Conservation (phyloP, 2,113 vertebrate genomes). For the Nesoenas mayeri region DNA sequence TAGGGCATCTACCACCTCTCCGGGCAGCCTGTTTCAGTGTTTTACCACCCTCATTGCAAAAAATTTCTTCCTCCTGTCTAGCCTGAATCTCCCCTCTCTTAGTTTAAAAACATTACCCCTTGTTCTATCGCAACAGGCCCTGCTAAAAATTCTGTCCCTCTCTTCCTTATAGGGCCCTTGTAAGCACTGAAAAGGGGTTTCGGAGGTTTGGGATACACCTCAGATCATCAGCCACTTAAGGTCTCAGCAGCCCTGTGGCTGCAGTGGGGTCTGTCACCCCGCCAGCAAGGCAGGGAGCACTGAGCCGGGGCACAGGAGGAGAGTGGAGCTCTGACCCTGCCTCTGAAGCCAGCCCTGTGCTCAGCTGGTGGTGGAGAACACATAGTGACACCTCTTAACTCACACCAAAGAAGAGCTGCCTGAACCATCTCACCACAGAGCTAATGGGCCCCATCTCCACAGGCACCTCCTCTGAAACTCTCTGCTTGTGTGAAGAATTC, state of each 20-base stretch:
- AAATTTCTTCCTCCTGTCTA: too few species aligned
- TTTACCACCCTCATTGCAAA: too few species aligned
- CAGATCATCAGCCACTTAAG: background rate
- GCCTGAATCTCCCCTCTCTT: too few species aligned
- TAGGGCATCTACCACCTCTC: too few species aligned
- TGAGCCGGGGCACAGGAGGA: background rate
- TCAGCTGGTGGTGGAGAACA: background rate
- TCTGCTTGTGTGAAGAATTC: background rate
- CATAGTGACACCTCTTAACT: background rate
- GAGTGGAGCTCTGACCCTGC: background rate
- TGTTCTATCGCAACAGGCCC: too few species aligned
- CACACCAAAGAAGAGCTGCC: background rate
- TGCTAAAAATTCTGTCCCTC: too few species aligned
- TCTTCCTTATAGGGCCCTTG: too few species aligned
- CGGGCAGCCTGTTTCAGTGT: too few species aligned
- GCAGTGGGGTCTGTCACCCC: background rate
- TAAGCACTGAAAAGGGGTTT: too few species aligned
- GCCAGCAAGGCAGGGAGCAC: fast-evolving
- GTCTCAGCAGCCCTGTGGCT: fast-evolving
- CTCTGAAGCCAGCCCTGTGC: background rate
- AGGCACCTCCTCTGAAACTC: background rate
- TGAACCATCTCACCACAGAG: background rate
- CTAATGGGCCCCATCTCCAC: background rate
- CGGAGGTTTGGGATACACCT: background rate
- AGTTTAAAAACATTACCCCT: too few species aligned